A percentile compares a stretch with the other conserved stretches of the same genome.
phyloP scores from a whole-genome alignment of 37 sponge, comb jelly and placozoan species.

The Theonella swinhoei region DNA sequence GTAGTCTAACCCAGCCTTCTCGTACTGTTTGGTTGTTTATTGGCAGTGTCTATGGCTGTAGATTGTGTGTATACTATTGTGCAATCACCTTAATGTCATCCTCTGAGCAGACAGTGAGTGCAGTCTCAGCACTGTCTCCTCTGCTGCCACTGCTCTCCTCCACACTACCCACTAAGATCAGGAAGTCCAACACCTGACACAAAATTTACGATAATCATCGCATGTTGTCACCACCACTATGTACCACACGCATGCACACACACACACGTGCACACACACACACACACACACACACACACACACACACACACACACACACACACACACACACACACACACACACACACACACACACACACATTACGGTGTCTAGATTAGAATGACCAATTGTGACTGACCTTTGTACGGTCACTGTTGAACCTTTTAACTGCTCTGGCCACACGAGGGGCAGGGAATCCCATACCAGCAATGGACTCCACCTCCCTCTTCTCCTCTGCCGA shows the following conservation, averaged over 20 bases:
- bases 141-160: conserved; percentile 40
- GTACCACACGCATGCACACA: background rate
- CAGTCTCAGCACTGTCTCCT: conserved; percentile 78
- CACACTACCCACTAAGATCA: conserved; percentile 61
- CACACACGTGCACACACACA: too few species aligned
- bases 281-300: too few species aligned
- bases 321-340: too few species aligned
- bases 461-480: conserved; percentile 42
- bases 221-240: background rate
- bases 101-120: conserved; percentile 53
- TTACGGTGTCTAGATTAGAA: too few species aligned
- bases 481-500: conserved; percentile 12
- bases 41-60: too few species aligned
- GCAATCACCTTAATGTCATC: too few species aligned
- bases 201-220: conserved; percentile 1
- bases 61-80: too few species aligned
- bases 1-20: too few species aligned
- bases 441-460: conserved; percentile 74
- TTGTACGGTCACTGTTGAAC: conserved; percentile 33
- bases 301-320: too few species aligned
- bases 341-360: too few species aligned
- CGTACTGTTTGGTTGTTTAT: too few species aligned
- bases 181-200: conserved; percentile 71
- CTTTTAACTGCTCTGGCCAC: conserved; percentile 67
- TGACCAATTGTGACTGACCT: too few species aligned